Conservation (phyloP, 2,797 vertebrate genomes). For the Enteromius fasciolatus region DNA sequence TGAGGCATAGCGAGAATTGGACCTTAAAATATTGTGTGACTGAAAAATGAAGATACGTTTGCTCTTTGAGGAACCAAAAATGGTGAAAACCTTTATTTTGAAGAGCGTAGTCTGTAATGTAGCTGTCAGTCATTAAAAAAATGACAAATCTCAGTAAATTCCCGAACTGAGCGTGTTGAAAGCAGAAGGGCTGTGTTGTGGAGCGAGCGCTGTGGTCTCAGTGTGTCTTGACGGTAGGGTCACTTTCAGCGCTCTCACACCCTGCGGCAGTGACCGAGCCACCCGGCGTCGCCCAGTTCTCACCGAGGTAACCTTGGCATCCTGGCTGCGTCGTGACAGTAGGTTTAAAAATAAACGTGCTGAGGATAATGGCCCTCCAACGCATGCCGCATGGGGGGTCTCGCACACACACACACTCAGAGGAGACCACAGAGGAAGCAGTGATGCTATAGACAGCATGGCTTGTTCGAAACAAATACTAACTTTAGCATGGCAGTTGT, state of each 20-base stretch:
- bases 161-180: neutral
- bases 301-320: constrained; percentile 79
- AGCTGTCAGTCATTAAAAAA: neutral
- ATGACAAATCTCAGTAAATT: neutral
- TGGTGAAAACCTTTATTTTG: neutral
- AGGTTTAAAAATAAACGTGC: constrained; percentile 81
- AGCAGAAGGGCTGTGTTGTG: neutral
- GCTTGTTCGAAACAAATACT: neutral
- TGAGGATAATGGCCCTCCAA: constrained; percentile 74
- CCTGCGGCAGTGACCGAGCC: constrained; percentile 63
- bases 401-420: constrained; percentile 61
- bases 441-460: neutral
- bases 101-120: neutral
- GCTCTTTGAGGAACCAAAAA: neutral
- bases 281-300: constrained; percentile 61
- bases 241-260: constrained; percentile 64
- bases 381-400: constrained; percentile 70
- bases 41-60: neutral
- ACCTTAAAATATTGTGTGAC: neutral
- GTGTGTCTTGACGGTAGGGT: constrained; percentile 13
- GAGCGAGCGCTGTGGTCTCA: constrained; percentile 39
- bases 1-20: neutral
- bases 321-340: constrained; percentile 76
- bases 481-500: neutral
- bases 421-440: neutral